These are phyloP conservation scores for Epizoanthus stellaris DNA, from an alignment of 92 coral and sea anemone genomes.

Conservation along the genomic window DNA sequence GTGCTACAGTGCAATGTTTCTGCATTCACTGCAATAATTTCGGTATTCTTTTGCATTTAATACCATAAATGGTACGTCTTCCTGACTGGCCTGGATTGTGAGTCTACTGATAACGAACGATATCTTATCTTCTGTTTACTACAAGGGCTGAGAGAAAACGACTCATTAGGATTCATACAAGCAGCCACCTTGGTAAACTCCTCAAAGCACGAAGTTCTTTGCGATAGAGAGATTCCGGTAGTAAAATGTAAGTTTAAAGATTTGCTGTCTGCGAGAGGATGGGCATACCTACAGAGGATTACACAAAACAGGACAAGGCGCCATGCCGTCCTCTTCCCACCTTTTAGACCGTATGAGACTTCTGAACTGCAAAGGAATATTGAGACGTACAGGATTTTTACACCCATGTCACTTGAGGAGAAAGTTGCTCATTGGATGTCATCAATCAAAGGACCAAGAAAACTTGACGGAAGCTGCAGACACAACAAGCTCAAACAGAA, in stretches of 20 bases:
- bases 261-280: slow-evolving; percentile 16
- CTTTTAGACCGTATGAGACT: no score
- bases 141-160: no score
- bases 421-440: neutral
- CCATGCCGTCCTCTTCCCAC: neutral
- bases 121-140: no score
- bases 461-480: neutral
- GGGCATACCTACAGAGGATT: slow-evolving; percentile 2
- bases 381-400: neutral
- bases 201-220: no score
- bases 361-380: neutral
- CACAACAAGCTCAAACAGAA: neutral
- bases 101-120: no score
- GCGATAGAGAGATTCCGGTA: neutral
- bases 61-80: no score
- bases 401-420: slow-evolving; percentile 10
- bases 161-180: no score
- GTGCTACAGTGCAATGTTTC: no score
- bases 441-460: neutral
- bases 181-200: no score
- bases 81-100: no score
- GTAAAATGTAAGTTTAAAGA: neutral
- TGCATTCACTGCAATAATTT: no score
- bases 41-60: no score
- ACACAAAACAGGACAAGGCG: neutral